These are phyloP conservation scores for Cotesia typhae DNA, from an alignment of 1,140 invertebrate species.

Conservation along the genomic window DNA sequence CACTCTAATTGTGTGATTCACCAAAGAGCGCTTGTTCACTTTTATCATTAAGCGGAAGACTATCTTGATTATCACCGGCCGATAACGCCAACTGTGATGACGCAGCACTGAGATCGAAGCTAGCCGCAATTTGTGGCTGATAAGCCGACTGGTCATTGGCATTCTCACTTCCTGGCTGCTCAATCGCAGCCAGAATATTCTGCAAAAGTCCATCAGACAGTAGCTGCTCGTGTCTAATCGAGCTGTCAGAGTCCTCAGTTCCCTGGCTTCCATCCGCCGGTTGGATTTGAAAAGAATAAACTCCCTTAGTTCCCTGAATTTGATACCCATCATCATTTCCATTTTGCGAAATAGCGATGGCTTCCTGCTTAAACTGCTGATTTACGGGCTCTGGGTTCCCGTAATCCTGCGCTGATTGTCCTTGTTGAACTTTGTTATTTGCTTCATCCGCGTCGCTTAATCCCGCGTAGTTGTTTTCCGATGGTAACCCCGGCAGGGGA, in stretches of 20 bases:
- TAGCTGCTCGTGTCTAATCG: constrained; percentile 74
- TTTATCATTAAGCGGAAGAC: too few species aligned
- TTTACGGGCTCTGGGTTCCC: neutral
- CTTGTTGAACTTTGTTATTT: too few species aligned
- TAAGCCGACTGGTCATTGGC: constrained; percentile 43
- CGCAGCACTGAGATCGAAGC: constrained; percentile 9
- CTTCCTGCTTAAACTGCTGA: constrained; percentile 50
- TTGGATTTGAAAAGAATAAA: constrained; percentile 79
- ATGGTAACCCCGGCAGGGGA: too few species aligned
- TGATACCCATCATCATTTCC: constrained; percentile 67
- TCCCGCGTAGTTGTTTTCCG: too few species aligned
- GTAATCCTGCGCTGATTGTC: constrained; percentile 16
- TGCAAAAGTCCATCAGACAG: constrained; percentile 80
- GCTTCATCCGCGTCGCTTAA: too few species aligned
- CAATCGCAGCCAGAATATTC: constrained; percentile 78
- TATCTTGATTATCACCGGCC: neutral
- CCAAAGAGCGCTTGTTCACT: too few species aligned
- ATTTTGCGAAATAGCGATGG: constrained; percentile 41
- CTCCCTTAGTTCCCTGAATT: constrained; percentile 70
- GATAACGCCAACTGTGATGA: neutral
- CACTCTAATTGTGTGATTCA: too few species aligned
- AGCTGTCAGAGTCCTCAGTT: constrained; percentile 62
- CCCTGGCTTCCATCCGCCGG: constrained; percentile 64
- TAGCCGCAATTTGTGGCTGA: constrained; percentile 46
- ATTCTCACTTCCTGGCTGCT: constrained; percentile 67